Base-by-base conservation (phyloP, 2,888 invertebrate species). In the Campoplex capitator region DNA sequence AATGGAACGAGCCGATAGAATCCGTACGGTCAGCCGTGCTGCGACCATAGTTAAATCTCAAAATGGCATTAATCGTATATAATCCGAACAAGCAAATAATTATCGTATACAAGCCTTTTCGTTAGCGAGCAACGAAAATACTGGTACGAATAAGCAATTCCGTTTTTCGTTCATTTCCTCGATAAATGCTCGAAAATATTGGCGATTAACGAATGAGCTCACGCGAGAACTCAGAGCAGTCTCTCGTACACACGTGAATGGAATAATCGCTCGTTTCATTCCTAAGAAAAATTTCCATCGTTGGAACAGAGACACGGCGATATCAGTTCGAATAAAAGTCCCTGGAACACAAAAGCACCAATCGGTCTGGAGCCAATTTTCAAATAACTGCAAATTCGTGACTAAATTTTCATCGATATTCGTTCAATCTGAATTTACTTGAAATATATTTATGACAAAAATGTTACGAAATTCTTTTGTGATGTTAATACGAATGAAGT, bases 141-240 rank as follows among this genome's bases (percentile, higher is more conserved):
- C 28, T 6, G 16, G 16, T 62, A 62, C 62, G 32, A 32, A 23
- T 23, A 23, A 62, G 62, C 62, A 23, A 58, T 32, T 73, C 13
- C 48, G 54, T 51, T 32, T 23, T 28, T 7, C 51, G 32, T 18
- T 51, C 48, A 48, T 62, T 80, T 84, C 51, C 75, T 58, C 48
- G 67, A 56, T 51, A 23, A 23, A 80, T 67, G 48, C 23, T 58
- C 28, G 67, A 68, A 79, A 80, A 75, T 45, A 79, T 42, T 76
- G 42, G 67, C 73, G 77, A 85, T 85, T 77, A 81, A 48, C 79
- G 13, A 75, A 70, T 70, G 68, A 35, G 73, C 35, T 54, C 13
- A 65, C 58, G 67, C 56, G 51, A 23, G 23, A 23, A 0, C 54
- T 74, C 51, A 42, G 45, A 71, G 70, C 80, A 23, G 58, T 79